Evolutionary conservation across 2,797 vertebrate genomes (phyloP).

Genomic region (Gymnoscopelus braueri): DNA sequence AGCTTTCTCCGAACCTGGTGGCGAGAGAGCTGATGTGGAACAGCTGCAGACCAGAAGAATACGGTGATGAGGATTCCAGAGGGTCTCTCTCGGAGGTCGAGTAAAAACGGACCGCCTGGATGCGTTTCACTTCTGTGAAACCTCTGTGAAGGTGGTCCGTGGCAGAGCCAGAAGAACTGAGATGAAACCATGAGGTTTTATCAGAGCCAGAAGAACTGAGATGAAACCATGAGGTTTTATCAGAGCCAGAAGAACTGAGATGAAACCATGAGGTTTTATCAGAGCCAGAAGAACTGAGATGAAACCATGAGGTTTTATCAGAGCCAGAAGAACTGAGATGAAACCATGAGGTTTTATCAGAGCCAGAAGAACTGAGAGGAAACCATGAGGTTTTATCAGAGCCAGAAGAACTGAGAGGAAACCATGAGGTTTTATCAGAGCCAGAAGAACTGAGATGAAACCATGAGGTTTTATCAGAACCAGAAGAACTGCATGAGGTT

Average conservation of each 20-base stretch:
- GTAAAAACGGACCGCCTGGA: constrained; percentile 46
- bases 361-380: no score
- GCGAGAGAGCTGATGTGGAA: constrained; percentile 78
- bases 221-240: constrained; percentile 9
- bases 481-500: constrained; percentile 5
- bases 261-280: constrained; percentile 9
- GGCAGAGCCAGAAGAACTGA: neutral
- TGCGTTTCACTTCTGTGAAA: constrained; percentile 28
- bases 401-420: no score
- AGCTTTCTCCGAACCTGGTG: constrained; percentile 77
- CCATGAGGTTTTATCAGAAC: constrained; percentile 16
- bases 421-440: no score
- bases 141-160: constrained; percentile 4
- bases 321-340: neutral
- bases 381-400: no score
- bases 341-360: constrained; percentile 17
- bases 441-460: no score
- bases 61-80: constrained; percentile 48
- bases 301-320: constrained; percentile 8
- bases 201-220: neutral
- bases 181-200: constrained; percentile 10
- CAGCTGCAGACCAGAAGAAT: constrained; percentile 54
- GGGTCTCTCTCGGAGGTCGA: constrained; percentile 60
- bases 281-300: neutral
- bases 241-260: neutral